Conservation (phyloP, 2,113 vertebrate genomes). For the Burhinus oedicnemus region DNA sequence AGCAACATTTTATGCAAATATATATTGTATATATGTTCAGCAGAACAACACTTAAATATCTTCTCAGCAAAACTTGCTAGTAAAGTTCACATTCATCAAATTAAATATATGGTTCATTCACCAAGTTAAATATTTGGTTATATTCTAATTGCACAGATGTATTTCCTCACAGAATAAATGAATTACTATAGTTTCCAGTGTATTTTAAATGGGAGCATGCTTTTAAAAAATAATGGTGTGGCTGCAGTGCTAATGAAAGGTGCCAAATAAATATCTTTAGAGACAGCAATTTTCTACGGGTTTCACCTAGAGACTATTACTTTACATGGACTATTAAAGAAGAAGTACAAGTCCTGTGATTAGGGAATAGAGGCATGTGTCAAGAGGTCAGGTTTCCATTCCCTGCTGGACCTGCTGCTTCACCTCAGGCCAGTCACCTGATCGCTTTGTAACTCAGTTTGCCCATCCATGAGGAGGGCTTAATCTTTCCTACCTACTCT, state of each 20-base stretch:
- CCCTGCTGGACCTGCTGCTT: neutral
- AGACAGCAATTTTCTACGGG: neutral
- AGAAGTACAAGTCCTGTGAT: neutral
- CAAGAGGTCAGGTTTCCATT: neutral
- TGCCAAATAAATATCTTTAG: neutral
- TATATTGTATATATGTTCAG: neutral
- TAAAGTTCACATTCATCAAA: neutral
- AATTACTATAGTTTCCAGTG: neutral
- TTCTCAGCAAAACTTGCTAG: neutral
- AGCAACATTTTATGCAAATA: neutral
- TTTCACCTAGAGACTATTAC: neutral
- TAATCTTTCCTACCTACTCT: neutral
- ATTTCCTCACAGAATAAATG: neutral
- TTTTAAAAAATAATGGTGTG: neutral
- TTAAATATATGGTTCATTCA: neutral
- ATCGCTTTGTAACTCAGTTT: neutral
- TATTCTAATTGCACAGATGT: neutral
- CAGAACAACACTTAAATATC: neutral
- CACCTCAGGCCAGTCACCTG: neutral
- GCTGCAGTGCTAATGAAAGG: neutral
- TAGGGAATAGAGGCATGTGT: neutral
- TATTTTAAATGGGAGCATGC: neutral
- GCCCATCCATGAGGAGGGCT: neutral
- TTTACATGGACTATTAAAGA: accelerated
- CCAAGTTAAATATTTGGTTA: neutral